phyloP scores from a whole-genome alignment of 2,888 invertebrate genomes.

The Argyresthia goedartella region DNA sequence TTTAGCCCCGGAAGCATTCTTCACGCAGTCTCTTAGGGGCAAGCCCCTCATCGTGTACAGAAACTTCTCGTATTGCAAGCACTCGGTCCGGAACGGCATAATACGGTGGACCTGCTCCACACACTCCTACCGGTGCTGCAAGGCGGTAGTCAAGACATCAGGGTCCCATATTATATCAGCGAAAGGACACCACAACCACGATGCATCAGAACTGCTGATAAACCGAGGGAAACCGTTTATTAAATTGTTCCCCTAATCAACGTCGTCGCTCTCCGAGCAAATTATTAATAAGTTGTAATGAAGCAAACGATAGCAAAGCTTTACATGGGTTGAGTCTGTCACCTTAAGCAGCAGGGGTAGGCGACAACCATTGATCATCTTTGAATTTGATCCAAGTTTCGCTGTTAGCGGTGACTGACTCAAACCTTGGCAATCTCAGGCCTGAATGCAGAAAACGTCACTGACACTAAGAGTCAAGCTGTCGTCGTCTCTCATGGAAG shows the following conservation, averaged over 20 bases:
- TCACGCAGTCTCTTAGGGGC: conserved; percentile 50
- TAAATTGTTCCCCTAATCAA: background rate
- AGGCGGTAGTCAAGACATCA: conserved; percentile 51
- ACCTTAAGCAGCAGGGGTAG: no score
- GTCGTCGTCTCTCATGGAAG: no score
- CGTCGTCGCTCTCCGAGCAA: no score
- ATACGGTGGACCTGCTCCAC: conserved; percentile 59
- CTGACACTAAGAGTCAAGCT: no score
- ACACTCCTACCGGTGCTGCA: conserved; percentile 56
- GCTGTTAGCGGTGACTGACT: no score
- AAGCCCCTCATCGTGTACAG: conserved; percentile 48
- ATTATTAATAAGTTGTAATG: no score
- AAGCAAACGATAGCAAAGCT: no score
- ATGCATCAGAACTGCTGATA: conserved; percentile 43
- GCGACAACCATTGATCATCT: no score
- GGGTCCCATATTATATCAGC: conserved; percentile 43
- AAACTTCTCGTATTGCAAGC: conserved; percentile 51
- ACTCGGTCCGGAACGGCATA: conserved; percentile 40
- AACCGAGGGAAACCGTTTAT: conserved; percentile 24
- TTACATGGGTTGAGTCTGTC: no score
- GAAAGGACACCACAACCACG: conserved; percentile 51
- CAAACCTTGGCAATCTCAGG: no score
- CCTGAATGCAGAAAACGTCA: no score
- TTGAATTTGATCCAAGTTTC: no score
- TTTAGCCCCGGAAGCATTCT: conserved; percentile 25